Evolutionary conservation across 2,888 invertebrate genomes (phyloP).

Genomic region (Dolichopus griseipennis): DNA sequence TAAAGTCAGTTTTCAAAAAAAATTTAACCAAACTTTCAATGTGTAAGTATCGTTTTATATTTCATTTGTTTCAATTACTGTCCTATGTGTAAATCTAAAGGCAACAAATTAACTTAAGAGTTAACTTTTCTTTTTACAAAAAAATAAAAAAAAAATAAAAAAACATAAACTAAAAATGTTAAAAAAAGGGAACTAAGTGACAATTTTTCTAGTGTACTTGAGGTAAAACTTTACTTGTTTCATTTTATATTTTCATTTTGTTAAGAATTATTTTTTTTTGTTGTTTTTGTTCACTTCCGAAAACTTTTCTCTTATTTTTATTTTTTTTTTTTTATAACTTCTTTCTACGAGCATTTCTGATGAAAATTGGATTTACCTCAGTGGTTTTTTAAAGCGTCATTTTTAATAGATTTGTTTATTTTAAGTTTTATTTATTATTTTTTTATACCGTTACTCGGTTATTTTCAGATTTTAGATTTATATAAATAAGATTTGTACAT

Average conservation of each 20-base stretch:
- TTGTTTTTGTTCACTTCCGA: neutral
- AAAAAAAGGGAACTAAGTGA: neutral
- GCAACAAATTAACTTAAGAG: neutral
- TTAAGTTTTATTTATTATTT: neutral
- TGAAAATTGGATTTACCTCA: conserved; percentile 6
- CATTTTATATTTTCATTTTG: neutral
- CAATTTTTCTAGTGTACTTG: neutral
- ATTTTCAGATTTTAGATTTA: neutral
- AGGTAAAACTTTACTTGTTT: neutral
- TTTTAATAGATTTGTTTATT: neutral
- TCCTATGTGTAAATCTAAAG: neutral
- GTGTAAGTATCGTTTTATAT: too few relatives aligned
- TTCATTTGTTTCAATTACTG: too few relatives aligned
- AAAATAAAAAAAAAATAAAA: too few relatives aligned
- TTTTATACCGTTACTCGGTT: neutral
- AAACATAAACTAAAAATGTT: too few relatives aligned
- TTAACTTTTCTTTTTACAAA: neutral
- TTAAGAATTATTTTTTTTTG: neutral
- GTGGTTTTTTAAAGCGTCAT: neutral
- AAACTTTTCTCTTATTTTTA: neutral
- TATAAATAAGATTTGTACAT: neutral
- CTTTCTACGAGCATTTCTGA: neutral
- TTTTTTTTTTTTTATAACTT: neutral
- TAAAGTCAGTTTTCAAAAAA: too few relatives aligned
- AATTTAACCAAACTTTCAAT: too few relatives aligned